These are phyloP conservation scores for Rhadinocentrus ornatus DNA, from an alignment of 2,797 vertebrate genomes.

Conservation along the genomic window DNA sequence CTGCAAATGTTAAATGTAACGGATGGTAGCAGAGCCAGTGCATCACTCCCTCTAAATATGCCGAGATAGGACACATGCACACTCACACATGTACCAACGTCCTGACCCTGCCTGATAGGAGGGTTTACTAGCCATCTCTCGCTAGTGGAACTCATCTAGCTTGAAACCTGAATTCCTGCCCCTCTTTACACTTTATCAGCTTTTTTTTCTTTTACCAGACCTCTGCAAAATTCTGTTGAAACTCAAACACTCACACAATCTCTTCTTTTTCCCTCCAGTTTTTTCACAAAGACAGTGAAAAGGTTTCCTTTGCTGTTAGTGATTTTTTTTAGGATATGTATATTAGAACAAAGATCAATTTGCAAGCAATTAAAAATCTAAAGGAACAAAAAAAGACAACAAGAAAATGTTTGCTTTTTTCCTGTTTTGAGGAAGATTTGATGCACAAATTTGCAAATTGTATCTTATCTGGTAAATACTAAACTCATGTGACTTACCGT, in stretches of 20 bases:
- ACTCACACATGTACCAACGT: conserved; percentile 19
- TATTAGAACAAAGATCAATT: not conserved
- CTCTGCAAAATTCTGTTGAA: conserved; percentile 47
- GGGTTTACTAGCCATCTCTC: conserved; percentile 60
- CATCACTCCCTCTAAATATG: conserved; percentile 38
- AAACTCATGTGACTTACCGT: no score
- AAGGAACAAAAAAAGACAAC: not conserved
- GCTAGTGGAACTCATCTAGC: conserved; percentile 63
- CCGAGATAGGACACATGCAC: conserved; percentile 16
- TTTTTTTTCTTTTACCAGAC: conserved; percentile 47
- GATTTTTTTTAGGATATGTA: not conserved
- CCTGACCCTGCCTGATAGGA: conserved; percentile 67
- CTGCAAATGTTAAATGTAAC: conserved; percentile 62
- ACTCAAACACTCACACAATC: conserved; percentile 5
- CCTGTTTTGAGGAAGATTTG: not conserved
- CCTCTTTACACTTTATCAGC: conserved; percentile 40
- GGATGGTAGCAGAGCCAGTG: conserved; percentile 39
- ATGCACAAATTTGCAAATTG: not conserved
- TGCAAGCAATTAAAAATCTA: not conserved
- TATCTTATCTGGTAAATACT: not conserved
- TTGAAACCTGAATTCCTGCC: conserved; percentile 48
- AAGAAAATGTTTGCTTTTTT: not conserved
- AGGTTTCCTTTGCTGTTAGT: not conserved
- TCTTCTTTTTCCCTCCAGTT: conserved; percentile 34
- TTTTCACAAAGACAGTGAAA: conserved; percentile 19